Evolutionary conservation across 2,888 invertebrate genomes (phyloP).

Genomic region (Spialia ferax): DNA sequence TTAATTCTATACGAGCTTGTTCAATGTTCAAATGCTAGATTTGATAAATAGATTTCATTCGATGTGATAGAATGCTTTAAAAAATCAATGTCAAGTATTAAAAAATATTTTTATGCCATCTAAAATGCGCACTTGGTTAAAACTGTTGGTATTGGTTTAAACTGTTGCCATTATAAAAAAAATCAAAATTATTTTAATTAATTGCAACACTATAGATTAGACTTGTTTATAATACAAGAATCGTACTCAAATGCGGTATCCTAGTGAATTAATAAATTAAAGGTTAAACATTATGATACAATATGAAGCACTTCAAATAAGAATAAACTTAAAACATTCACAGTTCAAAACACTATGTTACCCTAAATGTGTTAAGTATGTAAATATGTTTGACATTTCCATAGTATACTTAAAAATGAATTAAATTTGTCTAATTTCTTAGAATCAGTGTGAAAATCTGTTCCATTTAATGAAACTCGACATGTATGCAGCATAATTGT

Average conservation of each 20-base stretch:
- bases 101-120: slow-evolving; percentile 35
- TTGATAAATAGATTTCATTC: slow-evolving; percentile 40
- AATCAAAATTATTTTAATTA: slow-evolving; percentile 36
- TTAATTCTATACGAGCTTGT: slow-evolving; percentile 38
- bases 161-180: slow-evolving; percentile 17
- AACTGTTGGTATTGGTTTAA: slow-evolving; percentile 14
- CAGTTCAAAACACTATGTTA: background rate
- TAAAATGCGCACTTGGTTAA: slow-evolving; percentile 12
- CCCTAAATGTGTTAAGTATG: background rate
- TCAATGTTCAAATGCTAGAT: slow-evolving; percentile 47
- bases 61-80: slow-evolving; percentile 60
- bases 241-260: background rate
- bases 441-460: no score
- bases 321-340: background rate
- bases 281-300: background rate
- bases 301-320: background rate
- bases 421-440: background rate
- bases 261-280: no score
- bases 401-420: background rate
- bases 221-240: background rate
- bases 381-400: background rate
- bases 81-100: slow-evolving; percentile 63
- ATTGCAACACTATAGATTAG: background rate
- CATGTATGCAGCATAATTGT: no score
- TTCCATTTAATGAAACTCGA: background rate